Evolutionary conservation across 2,113 vertebrate species (phyloP).

Genomic region (Trachemys scripta): DNA sequence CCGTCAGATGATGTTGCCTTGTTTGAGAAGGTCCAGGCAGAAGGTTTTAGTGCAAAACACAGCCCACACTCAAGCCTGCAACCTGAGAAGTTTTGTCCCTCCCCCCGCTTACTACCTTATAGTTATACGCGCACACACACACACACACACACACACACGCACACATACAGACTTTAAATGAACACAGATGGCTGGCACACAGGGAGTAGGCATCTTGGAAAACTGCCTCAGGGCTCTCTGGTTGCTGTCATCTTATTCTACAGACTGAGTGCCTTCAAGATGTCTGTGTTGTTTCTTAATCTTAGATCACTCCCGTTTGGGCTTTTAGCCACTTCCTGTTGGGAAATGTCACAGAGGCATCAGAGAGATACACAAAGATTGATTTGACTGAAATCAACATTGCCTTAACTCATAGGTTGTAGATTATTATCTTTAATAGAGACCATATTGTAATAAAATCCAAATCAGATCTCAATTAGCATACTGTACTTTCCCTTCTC

Average conservation of each 20-base stretch:
- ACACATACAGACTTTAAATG: conserved; percentile 82
- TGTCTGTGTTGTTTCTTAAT: conserved; percentile 90
- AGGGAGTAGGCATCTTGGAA: conserved; percentile 81
- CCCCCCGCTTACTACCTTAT: conserved; percentile 59
- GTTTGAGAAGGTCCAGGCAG: conserved; percentile 91
- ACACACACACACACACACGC: conserved; percentile 27
- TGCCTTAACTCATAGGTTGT: conserved; percentile 67
- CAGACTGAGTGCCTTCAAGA: conserved; percentile 84
- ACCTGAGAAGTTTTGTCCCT: conserved; percentile 87
- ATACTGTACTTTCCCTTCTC: conserved; percentile 27
- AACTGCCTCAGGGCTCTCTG: conserved; percentile 78
- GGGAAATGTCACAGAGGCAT: conserved; percentile 86
- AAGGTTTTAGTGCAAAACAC: conserved; percentile 83
- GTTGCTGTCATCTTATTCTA: conserved; percentile 78
- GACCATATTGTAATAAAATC: conserved; percentile 71
- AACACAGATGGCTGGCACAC: conserved; percentile 94
- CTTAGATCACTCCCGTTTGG: conserved; percentile 85
- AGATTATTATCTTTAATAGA: conserved; percentile 75
- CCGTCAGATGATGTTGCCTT: conserved; percentile 81
- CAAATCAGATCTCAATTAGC: conserved; percentile 49
- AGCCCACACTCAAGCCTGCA: conserved; percentile 91
- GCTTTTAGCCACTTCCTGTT: conserved; percentile 87
- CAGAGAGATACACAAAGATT: conserved; percentile 87
- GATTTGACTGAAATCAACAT: conserved; percentile 87
- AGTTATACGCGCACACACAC: conserved; percentile 24